Conservation (phyloP, 2,888 invertebrate species). For the Pristionchus japonicus region DNA sequence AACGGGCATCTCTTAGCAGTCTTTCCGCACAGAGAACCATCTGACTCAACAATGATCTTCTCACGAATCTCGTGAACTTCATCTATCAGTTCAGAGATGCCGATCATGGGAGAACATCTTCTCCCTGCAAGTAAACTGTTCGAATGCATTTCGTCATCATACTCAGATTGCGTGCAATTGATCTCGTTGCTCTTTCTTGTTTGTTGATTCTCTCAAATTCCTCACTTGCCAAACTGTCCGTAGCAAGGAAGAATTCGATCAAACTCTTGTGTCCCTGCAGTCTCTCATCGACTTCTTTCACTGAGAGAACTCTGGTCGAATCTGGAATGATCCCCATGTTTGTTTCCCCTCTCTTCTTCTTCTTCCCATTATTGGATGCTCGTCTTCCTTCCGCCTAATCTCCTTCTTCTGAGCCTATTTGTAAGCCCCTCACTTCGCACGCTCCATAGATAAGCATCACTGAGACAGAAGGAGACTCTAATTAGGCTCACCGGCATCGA, state of each 20-base stretch:
- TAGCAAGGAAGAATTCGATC: conserved; percentile 43
- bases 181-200: background rate
- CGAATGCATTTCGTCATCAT: background rate
- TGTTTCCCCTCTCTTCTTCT: conserved; percentile 6
- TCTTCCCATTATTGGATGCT: conserved; percentile 19
- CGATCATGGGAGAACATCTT: conserved; percentile 23
- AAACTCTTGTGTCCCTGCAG: conserved; percentile 43
- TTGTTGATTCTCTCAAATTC: background rate
- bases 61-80: conserved; percentile 48
- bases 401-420: background rate
- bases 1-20: conserved; percentile 19
- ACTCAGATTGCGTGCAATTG: background rate
- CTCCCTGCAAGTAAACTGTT: background rate
- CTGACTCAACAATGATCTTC: conserved; percentile 43
- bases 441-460: background rate
- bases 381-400: conserved; percentile 20
- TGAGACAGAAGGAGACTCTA: background rate
- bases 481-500: conserved; percentile 46
- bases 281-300: conserved; percentile 48
- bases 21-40: conserved; percentile 35
- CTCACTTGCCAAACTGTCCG: conserved; percentile 35
- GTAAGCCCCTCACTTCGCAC: background rate
- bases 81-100: conserved; percentile 48
- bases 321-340: conserved; percentile 23
- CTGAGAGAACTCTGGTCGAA: conserved; percentile 39